Evolutionary conservation across 2,113 vertebrate genomes (phyloP).

Genomic region (Rissa tridactyla): DNA sequence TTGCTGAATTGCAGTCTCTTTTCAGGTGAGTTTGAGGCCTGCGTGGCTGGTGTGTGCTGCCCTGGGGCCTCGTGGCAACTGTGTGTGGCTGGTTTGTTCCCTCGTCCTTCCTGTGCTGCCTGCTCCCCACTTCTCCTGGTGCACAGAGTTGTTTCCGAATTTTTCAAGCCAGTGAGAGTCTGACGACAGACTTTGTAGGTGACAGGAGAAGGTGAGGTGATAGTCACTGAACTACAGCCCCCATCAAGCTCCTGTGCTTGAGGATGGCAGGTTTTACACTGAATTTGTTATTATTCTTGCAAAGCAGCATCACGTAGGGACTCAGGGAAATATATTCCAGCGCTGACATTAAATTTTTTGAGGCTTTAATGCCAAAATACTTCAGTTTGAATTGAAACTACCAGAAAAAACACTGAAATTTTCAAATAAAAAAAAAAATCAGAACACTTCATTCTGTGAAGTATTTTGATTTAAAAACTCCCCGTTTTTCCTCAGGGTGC

Average conservation of each 20-base stretch:
- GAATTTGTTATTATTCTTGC: background rate
- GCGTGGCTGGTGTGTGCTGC: background rate
- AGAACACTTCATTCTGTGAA: background rate
- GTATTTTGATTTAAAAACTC: background rate
- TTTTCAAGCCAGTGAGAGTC: background rate
- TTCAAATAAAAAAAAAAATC: background rate
- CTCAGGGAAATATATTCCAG: background rate
- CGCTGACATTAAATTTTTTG: background rate
- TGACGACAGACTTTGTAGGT: background rate
- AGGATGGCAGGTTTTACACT: background rate
- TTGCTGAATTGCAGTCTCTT: background rate
- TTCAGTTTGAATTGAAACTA: background rate
- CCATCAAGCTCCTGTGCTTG: background rate
- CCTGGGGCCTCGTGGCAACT: accelerated
- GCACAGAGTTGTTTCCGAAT: background rate
- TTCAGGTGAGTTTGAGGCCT: background rate
- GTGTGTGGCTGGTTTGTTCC: accelerated
- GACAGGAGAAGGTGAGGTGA: accelerated
- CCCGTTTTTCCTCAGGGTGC: background rate
- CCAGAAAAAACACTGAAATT: background rate
- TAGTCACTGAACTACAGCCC: background rate
- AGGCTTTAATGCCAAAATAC: background rate
- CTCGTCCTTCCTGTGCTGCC: background rate
- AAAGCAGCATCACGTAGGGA: background rate
- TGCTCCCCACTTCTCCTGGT: background rate